A percentile compares a stretch with the other conserved stretches of the same genome.
phyloP scores from a whole-genome alignment of 2,888 invertebrate genomes.

The Loripinus fragilis region DNA sequence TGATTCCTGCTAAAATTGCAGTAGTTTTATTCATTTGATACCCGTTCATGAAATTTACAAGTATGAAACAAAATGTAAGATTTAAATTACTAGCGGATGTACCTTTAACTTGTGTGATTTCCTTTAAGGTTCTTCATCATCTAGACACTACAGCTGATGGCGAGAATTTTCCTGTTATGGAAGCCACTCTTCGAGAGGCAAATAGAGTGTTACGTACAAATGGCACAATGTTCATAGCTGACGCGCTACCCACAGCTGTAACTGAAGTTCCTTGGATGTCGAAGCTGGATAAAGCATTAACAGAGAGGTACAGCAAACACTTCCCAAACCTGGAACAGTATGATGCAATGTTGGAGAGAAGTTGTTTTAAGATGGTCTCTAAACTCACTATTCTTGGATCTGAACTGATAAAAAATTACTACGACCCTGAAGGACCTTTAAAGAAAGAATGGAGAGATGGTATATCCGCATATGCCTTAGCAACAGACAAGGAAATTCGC shows the following conservation, averaged over 20 bases:
- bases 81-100: too few species aligned
- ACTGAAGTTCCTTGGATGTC: background rate
- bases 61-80: too few species aligned
- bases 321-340: background rate
- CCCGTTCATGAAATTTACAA: too few species aligned
- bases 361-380: background rate
- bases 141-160: background rate
- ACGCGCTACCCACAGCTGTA: background rate
- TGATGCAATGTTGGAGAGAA: background rate
- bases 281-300: background rate
- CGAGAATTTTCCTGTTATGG: background rate
- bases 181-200: background rate
- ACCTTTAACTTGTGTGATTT: too few species aligned
- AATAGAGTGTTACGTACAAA: background rate
- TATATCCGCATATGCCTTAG: background rate
- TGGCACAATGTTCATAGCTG: background rate
- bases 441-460: too few species aligned
- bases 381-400: background rate
- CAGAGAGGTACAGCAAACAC: background rate
- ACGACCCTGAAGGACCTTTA: slow-evolving; percentile 8
- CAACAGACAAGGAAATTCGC: background rate
- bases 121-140: slow-evolving; percentile 22
- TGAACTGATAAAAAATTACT: background rate
- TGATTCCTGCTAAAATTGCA: too few species aligned
- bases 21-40: too few species aligned